Conservation (phyloP, 2,797 vertebrate species). For the Phalanger gymnotis region DNA sequence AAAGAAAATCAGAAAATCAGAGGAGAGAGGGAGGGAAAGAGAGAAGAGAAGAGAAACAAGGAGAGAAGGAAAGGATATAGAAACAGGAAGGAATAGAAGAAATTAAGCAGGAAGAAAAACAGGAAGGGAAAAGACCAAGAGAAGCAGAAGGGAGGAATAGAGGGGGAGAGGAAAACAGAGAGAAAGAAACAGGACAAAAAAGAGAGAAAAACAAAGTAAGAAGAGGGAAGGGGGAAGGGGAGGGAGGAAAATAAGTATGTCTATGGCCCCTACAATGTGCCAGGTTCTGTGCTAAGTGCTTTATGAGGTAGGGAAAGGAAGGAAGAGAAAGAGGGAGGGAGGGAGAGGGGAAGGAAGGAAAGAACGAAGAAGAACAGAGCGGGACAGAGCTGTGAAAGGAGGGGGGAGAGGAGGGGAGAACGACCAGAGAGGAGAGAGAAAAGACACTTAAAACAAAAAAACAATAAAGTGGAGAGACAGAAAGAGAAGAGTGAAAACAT, state of each 20-base stretch:
- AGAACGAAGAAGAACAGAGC: background rate
- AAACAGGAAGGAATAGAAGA: background rate
- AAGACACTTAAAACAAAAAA: background rate
- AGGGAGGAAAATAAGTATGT: background rate
- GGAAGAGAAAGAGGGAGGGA: background rate
- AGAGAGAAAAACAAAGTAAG: background rate
- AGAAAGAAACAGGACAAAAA: background rate
- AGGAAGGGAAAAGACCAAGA: background rate
- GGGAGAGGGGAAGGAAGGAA: background rate
- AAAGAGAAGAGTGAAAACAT: background rate
- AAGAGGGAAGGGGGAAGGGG: background rate
- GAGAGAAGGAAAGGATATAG: background rate
- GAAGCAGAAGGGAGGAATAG: background rate
- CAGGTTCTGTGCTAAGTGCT: background rate
- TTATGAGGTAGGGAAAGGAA: background rate
- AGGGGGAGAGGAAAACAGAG: background rate
- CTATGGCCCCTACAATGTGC: background rate
- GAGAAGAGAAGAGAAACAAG: background rate
- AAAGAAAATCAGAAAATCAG: background rate
- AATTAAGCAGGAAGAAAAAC: background rate
- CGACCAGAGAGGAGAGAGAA: background rate
- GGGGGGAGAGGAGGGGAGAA: background rate
- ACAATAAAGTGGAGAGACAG: background rate
- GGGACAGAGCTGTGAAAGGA: background rate
- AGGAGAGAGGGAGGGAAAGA: background rate